These are phyloP conservation scores for Cylloceria caligata DNA, from an alignment of 2,888 invertebrate species.

Conservation along the genomic window DNA sequence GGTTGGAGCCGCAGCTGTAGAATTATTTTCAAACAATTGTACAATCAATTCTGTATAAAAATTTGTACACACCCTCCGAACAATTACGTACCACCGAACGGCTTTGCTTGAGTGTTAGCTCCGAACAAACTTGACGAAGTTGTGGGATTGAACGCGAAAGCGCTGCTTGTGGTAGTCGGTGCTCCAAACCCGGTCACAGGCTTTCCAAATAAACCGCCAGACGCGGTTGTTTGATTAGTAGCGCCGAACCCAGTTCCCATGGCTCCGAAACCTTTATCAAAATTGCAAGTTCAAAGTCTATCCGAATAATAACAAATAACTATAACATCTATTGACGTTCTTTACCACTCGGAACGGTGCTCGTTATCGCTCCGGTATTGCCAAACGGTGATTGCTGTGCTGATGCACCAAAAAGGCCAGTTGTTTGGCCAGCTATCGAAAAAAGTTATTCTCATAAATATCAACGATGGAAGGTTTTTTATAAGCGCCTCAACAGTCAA, in stretches of 20 bases:
- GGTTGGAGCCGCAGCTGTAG: slow-evolving; percentile 79
- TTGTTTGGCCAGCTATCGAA: slow-evolving; percentile 74
- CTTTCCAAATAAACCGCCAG: slow-evolving; percentile 89
- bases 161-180: slow-evolving; percentile 84
- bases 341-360: slow-evolving; percentile 84
- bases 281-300: slow-evolving; percentile 10
- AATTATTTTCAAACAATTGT: neutral
- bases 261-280: slow-evolving; percentile 85
- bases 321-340: neutral
- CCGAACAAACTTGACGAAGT: slow-evolving; percentile 84
- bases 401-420: slow-evolving; percentile 85
- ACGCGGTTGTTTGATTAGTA: slow-evolving; percentile 86
- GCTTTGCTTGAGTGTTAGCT: slow-evolving; percentile 83
- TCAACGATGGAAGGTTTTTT: neutral
- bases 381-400: slow-evolving; percentile 85
- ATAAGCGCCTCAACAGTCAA: slow-evolving; percentile 4
- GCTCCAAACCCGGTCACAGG: slow-evolving; percentile 87
- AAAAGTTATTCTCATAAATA: neutral
- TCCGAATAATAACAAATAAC: neutral
- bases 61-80: neutral
- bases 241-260: slow-evolving; percentile 86
- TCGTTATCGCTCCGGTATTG: slow-evolving; percentile 80
- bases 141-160: slow-evolving; percentile 83
- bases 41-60: neutral
- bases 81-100: slow-evolving; percentile 83